Evolutionary conservation across 2,797 vertebrate species (phyloP), one percentile per base, ranked within the genome.

Genomic region (Echeneis naucrates): DNA sequence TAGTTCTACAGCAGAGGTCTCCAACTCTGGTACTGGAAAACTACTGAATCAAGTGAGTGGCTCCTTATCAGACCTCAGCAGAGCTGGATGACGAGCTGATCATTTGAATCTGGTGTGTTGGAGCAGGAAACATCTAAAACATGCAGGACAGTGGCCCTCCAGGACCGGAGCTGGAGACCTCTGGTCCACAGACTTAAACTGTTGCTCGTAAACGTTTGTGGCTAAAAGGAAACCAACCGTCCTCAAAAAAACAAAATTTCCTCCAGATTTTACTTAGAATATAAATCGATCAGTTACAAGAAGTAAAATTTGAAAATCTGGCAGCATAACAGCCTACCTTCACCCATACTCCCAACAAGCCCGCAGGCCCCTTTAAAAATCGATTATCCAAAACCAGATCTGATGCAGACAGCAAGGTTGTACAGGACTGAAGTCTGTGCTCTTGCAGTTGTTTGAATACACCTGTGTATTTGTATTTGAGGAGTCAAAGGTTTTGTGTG

Each of bases 291-390:
- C 4, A n/a, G 5, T 40, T 7, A 37, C 6, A 68, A 38, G 27
- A 24, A 68, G 35, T 14, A 16, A 1, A 8, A n/a, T 24, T 30
- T 40, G 19, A 62, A 12, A 27, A 38, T 24, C 30, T 50, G 6
- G 5, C 8, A 40, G 47, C 11, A 40, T 44, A 53, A 38, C 32
- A 53, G 37, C 79, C 72, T 88, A 90, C 85, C 87, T 80, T 84
- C 58, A 30, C 16, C 59, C 59, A 81, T 89, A 23, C 30, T 52
- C 52, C 51, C 37, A 47, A 71, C 32, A 72, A 69, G 78, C 82
- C 56, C 56, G 26, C 56, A 35, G 55, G 52, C 6, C 37, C 37
- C 30, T 48, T n/a, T 51, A 62, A 60, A 17, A 42, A 14, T n/a
- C 57, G 21, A 53, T 16, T 30, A 42, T 74, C 59, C 47, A 53